A percentile compares a stretch with the other conserved stretches of the same genome.
These are phyloP conservation scores for Tychaedon coryphoeus DNA, from an alignment of 2,113 vertebrate genomes.

Conservation along the genomic window DNA sequence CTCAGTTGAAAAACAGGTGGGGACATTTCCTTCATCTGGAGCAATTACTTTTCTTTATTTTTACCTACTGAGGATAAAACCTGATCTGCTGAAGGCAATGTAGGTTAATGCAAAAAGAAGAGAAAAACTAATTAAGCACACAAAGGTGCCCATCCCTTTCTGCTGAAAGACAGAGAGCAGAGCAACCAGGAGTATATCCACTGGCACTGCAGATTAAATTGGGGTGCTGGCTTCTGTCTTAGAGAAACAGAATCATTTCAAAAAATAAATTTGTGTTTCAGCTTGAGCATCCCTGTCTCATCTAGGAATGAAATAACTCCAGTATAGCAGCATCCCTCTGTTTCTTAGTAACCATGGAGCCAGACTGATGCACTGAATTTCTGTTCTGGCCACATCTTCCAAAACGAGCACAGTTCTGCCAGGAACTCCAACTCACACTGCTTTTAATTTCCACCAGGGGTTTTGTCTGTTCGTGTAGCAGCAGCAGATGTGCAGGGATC, in stretches of 20 bases:
- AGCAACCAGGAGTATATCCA: not conserved
- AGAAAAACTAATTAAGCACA: not conserved
- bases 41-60: not conserved
- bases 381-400: not conserved
- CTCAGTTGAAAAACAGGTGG: not conserved
- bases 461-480: not conserved
- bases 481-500: not conserved
- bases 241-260: not conserved
- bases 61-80: not conserved
- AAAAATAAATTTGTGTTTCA: not conserved
- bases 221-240: not conserved
- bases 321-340: not conserved
- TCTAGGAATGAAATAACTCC: not conserved
- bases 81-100: not conserved
- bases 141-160: not conserved
- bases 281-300: not conserved
- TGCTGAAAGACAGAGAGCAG: not conserved
- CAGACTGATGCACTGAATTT: not conserved
- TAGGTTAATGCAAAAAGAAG: not conserved
- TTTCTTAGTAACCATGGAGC: conserved; percentile 1
- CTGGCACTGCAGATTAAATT: not conserved
- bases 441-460: not conserved
- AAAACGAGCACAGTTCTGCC: not conserved
- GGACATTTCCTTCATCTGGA: not conserved
- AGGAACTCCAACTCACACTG: not conserved